Conservation (phyloP, 2,888 invertebrate species). For the Bombylius major region DNA sequence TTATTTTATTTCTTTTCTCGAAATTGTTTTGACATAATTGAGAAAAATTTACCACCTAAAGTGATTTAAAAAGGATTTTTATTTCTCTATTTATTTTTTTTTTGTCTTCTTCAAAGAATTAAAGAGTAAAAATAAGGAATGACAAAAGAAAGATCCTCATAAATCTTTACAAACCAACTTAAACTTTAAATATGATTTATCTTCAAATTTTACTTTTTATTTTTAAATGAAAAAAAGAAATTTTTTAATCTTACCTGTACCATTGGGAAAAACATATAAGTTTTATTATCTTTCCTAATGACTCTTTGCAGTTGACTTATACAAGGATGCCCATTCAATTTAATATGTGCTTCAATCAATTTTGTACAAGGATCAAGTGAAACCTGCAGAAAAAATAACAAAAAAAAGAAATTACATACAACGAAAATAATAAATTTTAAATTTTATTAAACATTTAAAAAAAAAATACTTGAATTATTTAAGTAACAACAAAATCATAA, state of each 20-base stretch:
- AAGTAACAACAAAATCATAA: background rate
- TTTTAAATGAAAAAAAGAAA: background rate
- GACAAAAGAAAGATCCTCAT: no score
- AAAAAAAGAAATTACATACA: background rate
- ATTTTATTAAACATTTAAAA: background rate
- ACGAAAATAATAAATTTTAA: background rate
- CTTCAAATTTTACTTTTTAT: no score
- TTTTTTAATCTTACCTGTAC: conserved; percentile 27
- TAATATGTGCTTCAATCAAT: conserved; percentile 6
- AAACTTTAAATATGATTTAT: no score
- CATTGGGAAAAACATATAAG: conserved; percentile 62
- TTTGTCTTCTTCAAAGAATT: no score
- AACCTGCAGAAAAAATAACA: background rate
- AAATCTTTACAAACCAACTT: no score
- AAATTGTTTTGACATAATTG: no score
- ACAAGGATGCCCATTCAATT: conserved; percentile 12
- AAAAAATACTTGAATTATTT: background rate
- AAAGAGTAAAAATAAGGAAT: no score
- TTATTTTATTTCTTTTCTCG: no score
- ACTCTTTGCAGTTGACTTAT: conserved; percentile 57
- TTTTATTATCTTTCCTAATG: conserved; percentile 59
- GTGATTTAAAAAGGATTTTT: no score
- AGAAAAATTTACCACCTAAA: no score
- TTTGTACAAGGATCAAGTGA: conserved; percentile 1
- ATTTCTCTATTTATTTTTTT: no score